Evolutionary conservation across 2,797 vertebrate species (phyloP).

Genomic region (Pempheris klunzingeri): DNA sequence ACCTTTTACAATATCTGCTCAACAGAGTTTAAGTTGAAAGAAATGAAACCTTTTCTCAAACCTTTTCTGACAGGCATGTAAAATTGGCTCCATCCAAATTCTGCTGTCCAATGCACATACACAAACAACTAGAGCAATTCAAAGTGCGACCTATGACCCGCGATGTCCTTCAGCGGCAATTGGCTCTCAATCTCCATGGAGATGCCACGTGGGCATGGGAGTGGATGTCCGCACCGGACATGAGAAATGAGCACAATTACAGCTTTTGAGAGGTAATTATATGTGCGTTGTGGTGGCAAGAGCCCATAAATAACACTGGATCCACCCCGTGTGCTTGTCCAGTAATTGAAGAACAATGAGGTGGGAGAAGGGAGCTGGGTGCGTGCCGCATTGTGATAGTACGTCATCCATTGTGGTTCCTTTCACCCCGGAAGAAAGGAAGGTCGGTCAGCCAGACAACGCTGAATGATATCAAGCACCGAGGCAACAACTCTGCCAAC

Average conservation of each 20-base stretch:
- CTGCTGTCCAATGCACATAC: neutral
- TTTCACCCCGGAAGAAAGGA: conserved; percentile 55
- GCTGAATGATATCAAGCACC: conserved; percentile 42
- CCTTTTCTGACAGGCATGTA: neutral
- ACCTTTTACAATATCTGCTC: neutral
- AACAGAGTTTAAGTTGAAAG: neutral
- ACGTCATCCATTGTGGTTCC: conserved; percentile 51
- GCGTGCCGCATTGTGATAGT: conserved; percentile 26
- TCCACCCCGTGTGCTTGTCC: conserved; percentile 62
- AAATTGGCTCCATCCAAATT: conserved; percentile 8
- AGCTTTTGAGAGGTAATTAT: conserved; percentile 81
- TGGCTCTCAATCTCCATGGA: conserved; percentile 68
- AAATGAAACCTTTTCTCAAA: neutral
- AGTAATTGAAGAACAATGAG: conserved; percentile 78
- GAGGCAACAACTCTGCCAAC: conserved; percentile 20
- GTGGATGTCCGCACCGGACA: conserved; percentile 54
- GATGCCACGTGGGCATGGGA: conserved; percentile 42
- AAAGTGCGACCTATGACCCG: conserved; percentile 41
- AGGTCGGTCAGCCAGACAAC: conserved; percentile 46
- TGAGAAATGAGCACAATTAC: conserved; percentile 85
- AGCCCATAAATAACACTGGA: conserved; percentile 73
- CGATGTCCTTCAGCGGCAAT: conserved; percentile 54
- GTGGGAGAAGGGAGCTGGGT: conserved; percentile 49
- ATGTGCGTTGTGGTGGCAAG: conserved; percentile 57
- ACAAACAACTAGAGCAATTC: conserved; percentile 30